Base-by-base conservation (phyloP, 2,888 invertebrate species). In the Eristalis pertinax region DNA sequence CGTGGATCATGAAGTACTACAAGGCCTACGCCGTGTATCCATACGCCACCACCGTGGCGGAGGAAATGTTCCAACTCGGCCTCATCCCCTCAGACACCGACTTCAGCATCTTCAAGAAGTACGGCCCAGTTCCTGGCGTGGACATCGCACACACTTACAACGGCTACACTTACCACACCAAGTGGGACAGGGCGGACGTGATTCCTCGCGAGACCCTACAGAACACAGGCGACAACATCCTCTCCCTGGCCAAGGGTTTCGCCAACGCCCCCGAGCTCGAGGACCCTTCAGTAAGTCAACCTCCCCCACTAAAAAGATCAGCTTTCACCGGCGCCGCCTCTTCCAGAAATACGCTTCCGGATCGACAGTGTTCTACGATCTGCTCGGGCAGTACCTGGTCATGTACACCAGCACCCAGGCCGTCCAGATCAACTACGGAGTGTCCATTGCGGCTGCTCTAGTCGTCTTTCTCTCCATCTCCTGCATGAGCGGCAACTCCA, bases 131-230 rank as follows among this genome's bases (percentile, higher is more conserved):
- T 69, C 94, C 95, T 88, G 95, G 95, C 24, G 91, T 97, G 64
- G 97, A 97, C 92, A 94, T 97, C 90, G 97, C 97, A 0, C 96
- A 96, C 91, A 94, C 94, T 4, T 94, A 95, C 72, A 96, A 96
- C 93, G 97, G 96, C 0, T 95, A 95, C 91, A 95, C 96, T 24
- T 97, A 97, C 92, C 97, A 97, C 92, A 97, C 97, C 0, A 94
- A 94, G 56, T 95, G 95, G 92, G 97, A 97, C 91, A 92, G 91
- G 64, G 94, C 94, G 0, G 93, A 94, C 0, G 92, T 94, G 5
- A 94, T 97, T 22, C 94, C 94, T 8, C 90, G 94, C 0, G 96
- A 96, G 0, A 95, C 96, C 1, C 91, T 96, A 29, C 97, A 97
- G 91, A 94, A 95, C 89, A 95, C 96, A 4, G 97, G 96, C 0